Evolutionary conservation across 2,797 vertebrate genomes (phyloP).

Genomic region (Crypturellus tataupa): DNA sequence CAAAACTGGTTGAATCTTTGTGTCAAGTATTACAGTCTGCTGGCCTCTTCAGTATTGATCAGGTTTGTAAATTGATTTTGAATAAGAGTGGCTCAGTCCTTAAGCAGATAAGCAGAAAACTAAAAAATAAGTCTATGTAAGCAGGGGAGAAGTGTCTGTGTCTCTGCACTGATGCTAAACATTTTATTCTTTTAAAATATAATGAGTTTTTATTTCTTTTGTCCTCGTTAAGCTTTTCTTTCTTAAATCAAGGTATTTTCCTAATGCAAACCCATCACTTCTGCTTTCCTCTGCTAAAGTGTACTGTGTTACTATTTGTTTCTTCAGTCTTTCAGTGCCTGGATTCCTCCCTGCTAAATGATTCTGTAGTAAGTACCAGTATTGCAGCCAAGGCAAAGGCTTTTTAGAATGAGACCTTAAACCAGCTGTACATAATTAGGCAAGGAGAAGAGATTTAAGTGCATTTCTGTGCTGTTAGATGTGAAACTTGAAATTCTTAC

Average conservation of each 20-base stretch:
- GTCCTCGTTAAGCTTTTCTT: neutral
- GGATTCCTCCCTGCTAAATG: neutral
- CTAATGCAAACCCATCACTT: neutral
- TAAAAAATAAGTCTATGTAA: neutral
- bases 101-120: neutral
- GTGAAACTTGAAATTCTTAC: neutral
- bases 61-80: conserved; percentile 82
- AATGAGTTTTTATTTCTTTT: neutral
- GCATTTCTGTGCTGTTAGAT: neutral
- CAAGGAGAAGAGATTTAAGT: neutral
- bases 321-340: neutral
- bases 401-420: neutral
- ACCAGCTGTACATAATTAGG: neutral
- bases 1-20: conserved; percentile 96
- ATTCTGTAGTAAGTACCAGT: neutral
- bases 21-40: conserved; percentile 94
- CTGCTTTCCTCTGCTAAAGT: neutral
- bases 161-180: neutral
- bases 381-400: neutral
- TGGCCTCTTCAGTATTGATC: conserved; percentile 95
- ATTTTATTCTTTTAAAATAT: neutral
- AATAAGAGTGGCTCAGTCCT: neutral
- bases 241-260: neutral
- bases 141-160: neutral
- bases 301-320: neutral